These are phyloP conservation scores for Drosophila guanche DNA, from an alignment of 1,140 invertebrate genomes.

Conservation along the genomic window DNA sequence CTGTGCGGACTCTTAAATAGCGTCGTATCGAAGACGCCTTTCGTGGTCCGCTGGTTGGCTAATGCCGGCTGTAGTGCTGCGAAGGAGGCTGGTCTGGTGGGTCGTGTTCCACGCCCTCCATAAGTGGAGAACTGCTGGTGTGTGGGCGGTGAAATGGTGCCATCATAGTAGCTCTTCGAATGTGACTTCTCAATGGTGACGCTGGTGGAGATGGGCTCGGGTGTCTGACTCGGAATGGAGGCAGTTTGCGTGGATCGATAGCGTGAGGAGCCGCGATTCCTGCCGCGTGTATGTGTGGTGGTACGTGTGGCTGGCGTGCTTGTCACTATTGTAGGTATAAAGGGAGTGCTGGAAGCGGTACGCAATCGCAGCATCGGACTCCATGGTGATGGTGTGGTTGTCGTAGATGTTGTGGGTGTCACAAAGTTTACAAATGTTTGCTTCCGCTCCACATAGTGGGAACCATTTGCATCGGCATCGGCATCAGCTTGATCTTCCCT, in stretches of 20 bases:
- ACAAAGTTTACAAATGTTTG: slow-evolving; percentile 31
- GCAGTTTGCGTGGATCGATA: slow-evolving; percentile 40
- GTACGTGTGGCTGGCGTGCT: slow-evolving; percentile 32
- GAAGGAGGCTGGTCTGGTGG: slow-evolving; percentile 34
- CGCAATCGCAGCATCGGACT: slow-evolving; percentile 67
- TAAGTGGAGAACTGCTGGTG: slow-evolving; percentile 36
- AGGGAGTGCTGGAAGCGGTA: slow-evolving; percentile 22
- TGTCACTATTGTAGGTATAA: slow-evolving; percentile 60
- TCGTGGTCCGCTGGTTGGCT: slow-evolving; percentile 63
- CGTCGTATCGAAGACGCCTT: slow-evolving; percentile 79
- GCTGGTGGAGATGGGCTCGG: slow-evolving; percentile 34
- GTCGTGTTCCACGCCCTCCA: slow-evolving; percentile 31
- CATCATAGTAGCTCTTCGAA: slow-evolving; percentile 78
- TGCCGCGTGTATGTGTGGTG: slow-evolving; percentile 1
- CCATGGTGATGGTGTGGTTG: slow-evolving; percentile 56
- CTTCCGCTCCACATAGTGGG: slow-evolving; percentile 56
- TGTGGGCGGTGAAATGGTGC: slow-evolving; percentile 64
- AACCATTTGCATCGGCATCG: slow-evolving; percentile 62
- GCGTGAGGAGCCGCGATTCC: slow-evolving; percentile 41
- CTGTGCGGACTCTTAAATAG: slow-evolving; percentile 70
- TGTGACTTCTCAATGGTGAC: slow-evolving; percentile 70
- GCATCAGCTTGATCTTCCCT: slow-evolving; percentile 35
- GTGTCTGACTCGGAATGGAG: slow-evolving; percentile 5
- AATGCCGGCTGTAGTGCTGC: slow-evolving; percentile 41
- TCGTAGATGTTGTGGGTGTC: slow-evolving; percentile 26